Percentiles rank a stretch among this genome's conserved stretches.
Evolutionary conservation across 2,888 invertebrate genomes (phyloP).

Genomic region (Oligia latruncula): DNA sequence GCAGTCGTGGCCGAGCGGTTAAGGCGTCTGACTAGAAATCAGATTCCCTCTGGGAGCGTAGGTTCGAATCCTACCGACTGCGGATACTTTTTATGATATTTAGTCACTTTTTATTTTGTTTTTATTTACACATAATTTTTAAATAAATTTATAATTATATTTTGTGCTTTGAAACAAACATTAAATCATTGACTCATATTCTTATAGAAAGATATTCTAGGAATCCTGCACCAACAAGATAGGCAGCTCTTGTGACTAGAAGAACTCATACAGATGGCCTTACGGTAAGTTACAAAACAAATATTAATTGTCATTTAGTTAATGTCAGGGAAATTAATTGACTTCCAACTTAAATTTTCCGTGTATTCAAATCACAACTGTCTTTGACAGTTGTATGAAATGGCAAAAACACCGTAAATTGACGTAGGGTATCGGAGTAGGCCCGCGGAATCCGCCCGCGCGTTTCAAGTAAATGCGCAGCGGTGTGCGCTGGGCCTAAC

Average conservation of each 20-base stretch:
- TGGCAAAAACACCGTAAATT: background rate
- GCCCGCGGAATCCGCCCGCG: too few species aligned
- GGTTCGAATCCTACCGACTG: constrained; percentile 97
- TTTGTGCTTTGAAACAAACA: background rate
- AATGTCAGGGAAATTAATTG: too few species aligned
- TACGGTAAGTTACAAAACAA: background rate
- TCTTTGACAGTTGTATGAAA: background rate
- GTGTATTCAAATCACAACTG: background rate
- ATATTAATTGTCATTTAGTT: background rate
- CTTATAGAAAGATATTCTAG: background rate
- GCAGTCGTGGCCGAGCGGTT: constrained; percentile 97
- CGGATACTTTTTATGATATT: constrained; percentile 81
- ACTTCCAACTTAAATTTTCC: too few species aligned
- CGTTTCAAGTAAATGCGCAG: too few species aligned
- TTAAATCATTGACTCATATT: background rate
- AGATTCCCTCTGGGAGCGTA: constrained; percentile 97
- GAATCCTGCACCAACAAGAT: background rate
- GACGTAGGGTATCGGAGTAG: background rate
- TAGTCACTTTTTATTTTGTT: background rate
- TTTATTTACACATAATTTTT: background rate
- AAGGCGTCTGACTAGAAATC: constrained; percentile 97
- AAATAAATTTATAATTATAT: background rate
- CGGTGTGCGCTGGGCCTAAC: too few species aligned
- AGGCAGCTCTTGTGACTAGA: background rate
- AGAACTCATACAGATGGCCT: background rate